phyloP scores from a whole-genome alignment of 1,140 invertebrate genomes.

The Drosophila burlai region DNA sequence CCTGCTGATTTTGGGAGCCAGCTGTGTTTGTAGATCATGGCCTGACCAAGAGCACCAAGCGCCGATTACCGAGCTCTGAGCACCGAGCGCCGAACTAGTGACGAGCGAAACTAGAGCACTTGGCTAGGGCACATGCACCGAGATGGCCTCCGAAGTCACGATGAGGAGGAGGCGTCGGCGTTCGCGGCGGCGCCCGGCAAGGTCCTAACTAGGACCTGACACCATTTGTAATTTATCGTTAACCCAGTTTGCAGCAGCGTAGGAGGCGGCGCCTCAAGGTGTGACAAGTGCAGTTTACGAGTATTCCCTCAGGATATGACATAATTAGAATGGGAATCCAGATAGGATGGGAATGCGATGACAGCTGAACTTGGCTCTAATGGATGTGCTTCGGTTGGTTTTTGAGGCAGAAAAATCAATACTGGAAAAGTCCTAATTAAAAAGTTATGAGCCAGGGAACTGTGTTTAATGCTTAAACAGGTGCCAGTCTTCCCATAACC shows the following conservation, averaged over 20 bases:
- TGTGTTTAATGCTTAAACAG: conserved; percentile 18
- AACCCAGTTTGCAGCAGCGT: conserved; percentile 69
- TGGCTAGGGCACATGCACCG: conserved; percentile 61
- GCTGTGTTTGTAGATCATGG: conserved; percentile 79
- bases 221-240: conserved; percentile 79
- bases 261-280: conserved; percentile 19
- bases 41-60: conserved; percentile 51
- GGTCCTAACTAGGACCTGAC: conserved; percentile 73
- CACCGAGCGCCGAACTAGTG: conserved; percentile 8
- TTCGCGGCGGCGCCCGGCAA: conserved; percentile 16
- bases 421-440: conserved; percentile 43
- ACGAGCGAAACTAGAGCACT: conserved; percentile 63
- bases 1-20: conserved; percentile 18
- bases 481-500: conserved; percentile 34
- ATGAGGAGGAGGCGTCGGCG: not conserved
- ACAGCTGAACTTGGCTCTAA: conserved; percentile 20
- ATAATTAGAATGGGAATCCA: conserved; percentile 60
- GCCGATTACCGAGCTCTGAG: conserved; percentile 16
- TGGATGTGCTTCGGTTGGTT: not conserved
- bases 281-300: conserved; percentile 52
- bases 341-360: not conserved
- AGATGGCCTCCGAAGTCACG: conserved; percentile 53
- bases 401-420: conserved; percentile 15
- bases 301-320: conserved; percentile 49
- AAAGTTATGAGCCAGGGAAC: conserved; percentile 17